Conservation (phyloP, 1,140 invertebrate species). For the Dendroctonus valens region DNA sequence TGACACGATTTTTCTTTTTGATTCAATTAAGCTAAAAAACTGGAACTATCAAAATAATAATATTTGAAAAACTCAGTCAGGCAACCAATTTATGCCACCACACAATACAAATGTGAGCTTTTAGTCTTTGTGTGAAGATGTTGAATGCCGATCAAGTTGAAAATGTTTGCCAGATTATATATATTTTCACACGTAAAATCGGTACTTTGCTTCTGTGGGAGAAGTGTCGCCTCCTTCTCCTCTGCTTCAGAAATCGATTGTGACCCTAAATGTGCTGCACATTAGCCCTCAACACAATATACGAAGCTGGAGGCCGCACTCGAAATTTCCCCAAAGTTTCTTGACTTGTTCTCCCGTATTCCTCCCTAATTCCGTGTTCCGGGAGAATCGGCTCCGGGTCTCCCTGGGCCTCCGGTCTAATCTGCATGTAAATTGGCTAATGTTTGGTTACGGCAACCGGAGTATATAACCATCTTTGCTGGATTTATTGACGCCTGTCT, state of each 20-base stretch:
- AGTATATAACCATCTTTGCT: slow-evolving; percentile 29
- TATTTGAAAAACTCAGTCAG: no score
- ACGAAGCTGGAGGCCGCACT: slow-evolving; percentile 8
- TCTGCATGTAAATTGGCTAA: slow-evolving; percentile 32
- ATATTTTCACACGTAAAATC: neutral
- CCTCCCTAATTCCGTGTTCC: slow-evolving; percentile 23
- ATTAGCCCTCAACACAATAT: slow-evolving; percentile 15
- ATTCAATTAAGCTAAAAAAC: no score
- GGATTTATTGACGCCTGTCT: slow-evolving; percentile 30
- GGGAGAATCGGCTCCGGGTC: slow-evolving; percentile 25
- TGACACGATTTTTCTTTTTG: no score
- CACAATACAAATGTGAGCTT: no score
- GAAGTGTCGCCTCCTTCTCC: no score
- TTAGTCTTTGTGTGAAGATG: no score
- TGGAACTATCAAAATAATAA: no score
- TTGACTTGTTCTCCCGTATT: slow-evolving; percentile 22
- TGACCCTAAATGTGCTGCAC: slow-evolving; percentile 3
- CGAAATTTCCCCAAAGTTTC: slow-evolving; percentile 21
- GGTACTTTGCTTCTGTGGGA: no score
- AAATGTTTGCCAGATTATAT: neutral
- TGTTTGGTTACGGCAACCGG: slow-evolving; percentile 31
- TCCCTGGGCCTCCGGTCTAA: slow-evolving; percentile 20
- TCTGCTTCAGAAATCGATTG: neutral
- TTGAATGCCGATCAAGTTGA: neutral
- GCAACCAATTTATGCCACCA: no score